Percentiles rank a stretch among this genome's conserved stretches.
Conservation (phyloP, 1,140 invertebrate species). For the Drosophila nigrodunni region DNA sequence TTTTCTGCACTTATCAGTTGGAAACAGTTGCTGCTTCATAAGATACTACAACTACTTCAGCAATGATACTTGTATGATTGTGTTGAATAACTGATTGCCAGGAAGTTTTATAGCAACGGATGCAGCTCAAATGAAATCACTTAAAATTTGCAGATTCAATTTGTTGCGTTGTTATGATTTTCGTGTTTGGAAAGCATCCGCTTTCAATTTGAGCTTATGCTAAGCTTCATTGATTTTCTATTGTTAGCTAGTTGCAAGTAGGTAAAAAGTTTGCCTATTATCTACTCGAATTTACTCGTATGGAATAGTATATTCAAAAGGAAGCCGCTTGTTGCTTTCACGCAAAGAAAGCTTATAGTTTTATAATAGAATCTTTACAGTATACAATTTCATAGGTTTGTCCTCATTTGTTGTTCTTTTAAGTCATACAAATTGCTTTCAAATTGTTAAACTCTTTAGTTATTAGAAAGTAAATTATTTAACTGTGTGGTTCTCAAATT, state of each 20-base stretch:
- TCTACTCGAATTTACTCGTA: too few species aligned
- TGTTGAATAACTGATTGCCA: background rate
- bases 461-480: too few species aligned
- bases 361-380: too few species aligned
- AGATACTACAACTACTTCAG: background rate
- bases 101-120: background rate
- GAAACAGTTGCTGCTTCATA: background rate
- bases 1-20: conserved; percentile 6
- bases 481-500: too few species aligned
- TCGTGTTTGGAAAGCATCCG: conserved; percentile 46
- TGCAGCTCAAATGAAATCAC: conserved; percentile 37
- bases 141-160: conserved; percentile 34
- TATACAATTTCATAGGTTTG: too few species aligned
- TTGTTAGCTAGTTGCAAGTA: conserved; percentile 31
- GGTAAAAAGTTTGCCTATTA: background rate
- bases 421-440: too few species aligned
- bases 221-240: conserved; percentile 65
- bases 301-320: too few species aligned
- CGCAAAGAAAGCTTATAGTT: too few species aligned
- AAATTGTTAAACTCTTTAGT: too few species aligned
- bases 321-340: too few species aligned
- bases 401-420: too few species aligned
- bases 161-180: conserved; percentile 26
- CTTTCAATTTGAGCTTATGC: conserved; percentile 46
- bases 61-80: background rate